Percentiles rank a stretch among this genome's conserved stretches.
These are phyloP conservation scores for Odocoileus virginianus DNA, from an alignment of 2,113 vertebrate genomes.

Conservation along the genomic window DNA sequence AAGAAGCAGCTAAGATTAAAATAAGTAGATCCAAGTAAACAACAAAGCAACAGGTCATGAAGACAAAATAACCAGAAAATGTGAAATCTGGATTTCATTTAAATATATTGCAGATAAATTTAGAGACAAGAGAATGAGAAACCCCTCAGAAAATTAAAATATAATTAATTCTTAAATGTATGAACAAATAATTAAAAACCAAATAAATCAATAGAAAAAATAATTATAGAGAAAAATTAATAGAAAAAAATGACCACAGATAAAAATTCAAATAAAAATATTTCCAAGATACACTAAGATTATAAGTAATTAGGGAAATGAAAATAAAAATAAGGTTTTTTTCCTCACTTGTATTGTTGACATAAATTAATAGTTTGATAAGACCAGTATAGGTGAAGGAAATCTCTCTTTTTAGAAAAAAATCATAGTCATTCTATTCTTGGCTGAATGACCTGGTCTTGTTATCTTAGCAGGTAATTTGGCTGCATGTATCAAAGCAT, in stretches of 20 bases:
- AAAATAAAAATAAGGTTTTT: background rate
- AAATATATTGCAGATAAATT: background rate
- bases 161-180: background rate
- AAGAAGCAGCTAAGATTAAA: background rate
- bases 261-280: background rate
- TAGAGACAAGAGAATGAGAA: background rate
- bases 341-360: background rate
- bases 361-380: background rate
- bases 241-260: background rate
- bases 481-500: background rate
- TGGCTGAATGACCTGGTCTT: background rate
- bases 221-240: background rate
- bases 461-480: background rate
- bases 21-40: background rate
- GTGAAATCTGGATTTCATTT: background rate
- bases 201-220: background rate
- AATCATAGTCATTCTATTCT: background rate
- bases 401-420: background rate
- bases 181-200: background rate
- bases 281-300: background rate
- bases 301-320: background rate
- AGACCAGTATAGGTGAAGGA: background rate
- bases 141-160: background rate
- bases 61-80: background rate
- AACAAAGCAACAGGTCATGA: background rate